These are phyloP conservation scores for Mylabris phalerata DNA, from an alignment of 1,140 invertebrate genomes.

Conservation along the genomic window DNA sequence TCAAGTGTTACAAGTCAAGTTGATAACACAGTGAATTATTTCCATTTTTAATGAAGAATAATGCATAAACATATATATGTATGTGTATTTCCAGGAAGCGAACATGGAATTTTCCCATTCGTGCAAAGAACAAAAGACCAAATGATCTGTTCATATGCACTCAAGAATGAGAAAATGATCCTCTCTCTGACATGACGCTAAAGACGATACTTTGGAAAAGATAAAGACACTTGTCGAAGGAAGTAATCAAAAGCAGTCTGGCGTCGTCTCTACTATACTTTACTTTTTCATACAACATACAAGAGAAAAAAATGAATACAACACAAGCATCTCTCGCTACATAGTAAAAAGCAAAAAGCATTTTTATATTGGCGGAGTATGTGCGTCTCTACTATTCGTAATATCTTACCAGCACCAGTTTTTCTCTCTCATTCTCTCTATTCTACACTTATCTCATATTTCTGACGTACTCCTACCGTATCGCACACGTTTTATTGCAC, in stretches of 20 bases:
- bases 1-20: too few relatives aligned
- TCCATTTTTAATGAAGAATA: too few relatives aligned
- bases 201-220: constrained; percentile 20
- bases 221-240: constrained; percentile 22
- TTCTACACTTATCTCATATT: constrained; percentile 26
- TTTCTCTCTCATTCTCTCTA: constrained; percentile 15
- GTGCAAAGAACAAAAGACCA: too few relatives aligned
- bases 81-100: neutral
- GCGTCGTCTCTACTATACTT: neutral
- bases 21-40: too few relatives aligned
- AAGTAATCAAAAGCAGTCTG: constrained; percentile 19
- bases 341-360: neutral
- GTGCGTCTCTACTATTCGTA: neutral
- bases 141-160: constrained; percentile 6
- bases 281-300: neutral
- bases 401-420: constrained; percentile 19
- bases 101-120: neutral
- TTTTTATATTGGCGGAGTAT: neutral
- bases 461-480: constrained; percentile 27
- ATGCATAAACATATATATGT: neutral
- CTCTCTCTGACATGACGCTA: constrained; percentile 12
- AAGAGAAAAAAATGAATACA: constrained; percentile 2
- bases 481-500: constrained; percentile 31
- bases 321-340: neutral
- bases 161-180: constrained; percentile 18